Evolutionary conservation across 1,140 invertebrate species (phyloP), one percentile per base, ranked within the genome.

Genomic region (Drosophila pallidifrons): DNA sequence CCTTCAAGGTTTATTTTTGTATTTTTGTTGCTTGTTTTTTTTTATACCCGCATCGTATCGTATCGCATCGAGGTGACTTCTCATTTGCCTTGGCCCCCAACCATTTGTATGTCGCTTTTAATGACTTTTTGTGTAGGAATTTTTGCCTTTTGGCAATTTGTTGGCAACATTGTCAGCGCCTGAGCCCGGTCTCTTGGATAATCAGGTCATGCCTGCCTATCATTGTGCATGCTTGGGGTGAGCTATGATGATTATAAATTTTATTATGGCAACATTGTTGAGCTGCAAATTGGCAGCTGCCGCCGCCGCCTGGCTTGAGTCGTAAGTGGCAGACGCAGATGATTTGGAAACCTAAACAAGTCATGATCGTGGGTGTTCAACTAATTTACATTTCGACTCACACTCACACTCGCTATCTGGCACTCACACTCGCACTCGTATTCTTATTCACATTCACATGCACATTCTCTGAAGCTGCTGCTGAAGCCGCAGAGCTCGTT

Each of bases 161-260:
- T 75, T 75, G 58, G 75, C 67, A 82, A 82, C 79, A 82, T 67
- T 78, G 79, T 82, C 79, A 79, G 75, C 75, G 70, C 68, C 82
- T 78, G 15, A 6, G 30, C 30, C 7, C 30, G 30, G 30, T 8
- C 77, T 75, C 47, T 75, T 49, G 75, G 72, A 79, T 82, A 82
- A 83, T 83, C 81, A 72, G 81, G 59, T 77, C 38, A 52, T 46
- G 46, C 32, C 63, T 35, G 38, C 63, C 58, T 41, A 61, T 43
- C 41, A 43, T 43, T 43, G 25, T 45, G 57, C 63, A 28, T 16
- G 38, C 49, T 54, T 49, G 49, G 28, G 16, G 71, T 60, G 64
- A 72, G 82, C 57, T 64, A 79, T 83, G 81, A 82, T 82, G 76
- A 83, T 79, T 82, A 82, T 77, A 79, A 83, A 83, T 83, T 82